phyloP scores from a whole-genome alignment of 2,113 vertebrate genomes.

The Thomomys bottae region DNA sequence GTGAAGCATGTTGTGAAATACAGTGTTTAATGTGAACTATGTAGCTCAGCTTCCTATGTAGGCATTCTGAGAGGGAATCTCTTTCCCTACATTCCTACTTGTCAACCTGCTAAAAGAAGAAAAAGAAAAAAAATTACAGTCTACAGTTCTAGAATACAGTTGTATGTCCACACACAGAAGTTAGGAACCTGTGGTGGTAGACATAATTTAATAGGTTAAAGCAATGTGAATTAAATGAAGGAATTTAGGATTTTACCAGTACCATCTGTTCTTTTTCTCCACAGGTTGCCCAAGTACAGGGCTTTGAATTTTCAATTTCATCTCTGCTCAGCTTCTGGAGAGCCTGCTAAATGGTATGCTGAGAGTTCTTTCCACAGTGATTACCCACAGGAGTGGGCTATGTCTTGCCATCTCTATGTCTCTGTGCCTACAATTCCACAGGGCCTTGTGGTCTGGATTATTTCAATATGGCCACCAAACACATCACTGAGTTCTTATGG shows the following conservation, averaged over 20 bases:
- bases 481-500: not conserved
- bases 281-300: not conserved
- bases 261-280: not conserved
- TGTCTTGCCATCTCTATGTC: accelerated
- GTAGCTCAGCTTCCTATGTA: not conserved
- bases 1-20: not conserved
- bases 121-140: not conserved
- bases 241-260: not conserved
- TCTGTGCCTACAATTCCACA: not conserved
- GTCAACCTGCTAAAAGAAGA: not conserved
- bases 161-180: not conserved
- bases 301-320: not conserved
- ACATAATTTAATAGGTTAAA: not conserved
- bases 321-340: not conserved
- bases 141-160: not conserved
- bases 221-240: not conserved
- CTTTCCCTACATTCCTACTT: accelerated
- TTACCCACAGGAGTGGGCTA: not conserved
- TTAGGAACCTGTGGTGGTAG: not conserved
- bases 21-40: not conserved
- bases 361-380: not conserved
- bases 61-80: not conserved
- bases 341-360: not conserved
- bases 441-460: not conserved
- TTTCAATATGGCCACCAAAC: not conserved